Evolutionary conservation across 2,888 invertebrate species (phyloP), one percentile per base, ranked within the genome.

Genomic region (Aphelenchoides bicaudatus): DNA sequence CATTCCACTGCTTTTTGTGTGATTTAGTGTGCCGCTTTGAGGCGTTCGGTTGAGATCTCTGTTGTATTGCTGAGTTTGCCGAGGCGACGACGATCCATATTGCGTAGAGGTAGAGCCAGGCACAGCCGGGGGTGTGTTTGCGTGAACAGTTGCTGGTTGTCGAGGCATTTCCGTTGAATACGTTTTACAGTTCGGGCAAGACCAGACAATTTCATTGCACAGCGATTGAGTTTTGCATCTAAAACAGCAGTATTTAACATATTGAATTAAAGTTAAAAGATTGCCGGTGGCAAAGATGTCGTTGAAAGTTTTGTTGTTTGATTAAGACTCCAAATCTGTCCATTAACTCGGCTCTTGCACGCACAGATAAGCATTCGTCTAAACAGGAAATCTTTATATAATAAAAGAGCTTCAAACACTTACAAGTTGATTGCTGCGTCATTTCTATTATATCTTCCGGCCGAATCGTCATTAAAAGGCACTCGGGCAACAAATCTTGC

Each of bases 381-480:
- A 39, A 29, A 70, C 64, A 28, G 10, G 21, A 28, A 30, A 25
- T 8, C 19, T 21, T 16, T 34, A 34, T 16, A 34, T 34, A 13
- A 34, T 21, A 52, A 51, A 2, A 2, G 19, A 2, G 2, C 28
- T 47, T 21, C 2, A 47, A 52, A 1, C 16, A 53, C 73, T 57
- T 25, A 76, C 77, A 77, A 27, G 77, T 77, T 25, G 68, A 67
- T 60, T 77, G 77, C 58, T 78, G 77, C 16, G 74, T 71, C 77
- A 77, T 77, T 50, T 77, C 77, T 31, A 76, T 68, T n/a, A 76
- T 58, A 48, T 79, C 71, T 43, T 79, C 77, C 13, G 78, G 75
- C 43, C 66, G 52, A 27, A 67, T 62, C 6, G 76, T 69, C 72
- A 74, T 76, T 31, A 58, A 62, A n/a, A 79, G 64, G 59, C 79